These are phyloP conservation scores for Rhagologus leucostigma DNA, from an alignment of 2,113 vertebrate species.

Conservation along the genomic window DNA sequence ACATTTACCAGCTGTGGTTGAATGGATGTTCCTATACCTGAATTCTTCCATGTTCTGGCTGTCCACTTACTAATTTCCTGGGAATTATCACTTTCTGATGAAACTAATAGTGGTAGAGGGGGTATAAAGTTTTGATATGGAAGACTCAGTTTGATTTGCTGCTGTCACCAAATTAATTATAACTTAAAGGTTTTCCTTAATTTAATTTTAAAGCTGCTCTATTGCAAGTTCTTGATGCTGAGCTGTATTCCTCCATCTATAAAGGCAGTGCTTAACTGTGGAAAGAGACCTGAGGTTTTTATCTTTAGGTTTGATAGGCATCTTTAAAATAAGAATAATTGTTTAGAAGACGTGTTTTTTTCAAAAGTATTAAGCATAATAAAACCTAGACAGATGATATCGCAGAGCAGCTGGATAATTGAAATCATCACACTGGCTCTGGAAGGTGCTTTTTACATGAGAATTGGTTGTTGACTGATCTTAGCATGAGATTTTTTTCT, in stretches of 20 bases:
- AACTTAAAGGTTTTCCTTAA: neutral
- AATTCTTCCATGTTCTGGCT: neutral
- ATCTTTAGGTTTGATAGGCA: neutral
- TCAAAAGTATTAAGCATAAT: neutral
- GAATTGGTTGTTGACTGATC: neutral
- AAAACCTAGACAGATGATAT: neutral
- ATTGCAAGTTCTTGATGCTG: neutral
- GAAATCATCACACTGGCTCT: neutral
- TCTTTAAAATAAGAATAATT: neutral
- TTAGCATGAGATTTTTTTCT: neutral
- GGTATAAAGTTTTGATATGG: neutral
- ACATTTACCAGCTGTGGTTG: neutral
- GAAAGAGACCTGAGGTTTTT: neutral
- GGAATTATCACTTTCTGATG: neutral
- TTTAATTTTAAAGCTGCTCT: neutral
- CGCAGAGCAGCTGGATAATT: neutral
- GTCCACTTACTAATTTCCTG: neutral
- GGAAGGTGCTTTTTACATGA: neutral
- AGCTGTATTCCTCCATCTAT: fast-evolving
- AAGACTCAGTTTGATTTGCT: neutral
- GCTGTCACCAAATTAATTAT: neutral
- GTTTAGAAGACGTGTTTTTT: neutral
- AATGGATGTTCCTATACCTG: neutral
- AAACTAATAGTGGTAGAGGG: neutral
- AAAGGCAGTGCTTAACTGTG: neutral